Evolutionary conservation across 2,113 vertebrate species (phyloP).

Genomic region (Corynorhinus townsendii): DNA sequence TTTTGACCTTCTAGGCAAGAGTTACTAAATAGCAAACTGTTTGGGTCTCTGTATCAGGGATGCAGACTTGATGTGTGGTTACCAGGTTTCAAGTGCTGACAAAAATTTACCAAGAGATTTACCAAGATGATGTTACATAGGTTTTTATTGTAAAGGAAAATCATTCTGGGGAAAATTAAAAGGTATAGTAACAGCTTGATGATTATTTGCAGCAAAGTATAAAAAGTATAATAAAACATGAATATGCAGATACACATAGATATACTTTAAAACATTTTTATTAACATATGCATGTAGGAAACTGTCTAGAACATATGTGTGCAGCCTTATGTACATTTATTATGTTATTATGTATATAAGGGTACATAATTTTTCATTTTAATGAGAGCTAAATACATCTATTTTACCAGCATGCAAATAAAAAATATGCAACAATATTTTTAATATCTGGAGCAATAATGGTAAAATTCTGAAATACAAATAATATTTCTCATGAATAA

Average conservation of each 20-base stretch:
- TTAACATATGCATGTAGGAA: not conserved
- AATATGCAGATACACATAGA: not conserved
- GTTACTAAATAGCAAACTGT: not conserved
- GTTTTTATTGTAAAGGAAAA: slow-evolving; percentile 32
- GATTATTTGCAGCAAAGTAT: not conserved
- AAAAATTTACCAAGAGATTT: not conserved
- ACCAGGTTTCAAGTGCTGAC: not conserved
- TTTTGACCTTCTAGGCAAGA: not conserved
- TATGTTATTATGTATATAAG: not conserved
- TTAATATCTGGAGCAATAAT: not conserved
- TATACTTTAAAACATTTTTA: not conserved
- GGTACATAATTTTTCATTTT: not conserved
- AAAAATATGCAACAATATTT: not conserved
- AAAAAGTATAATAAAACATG: not conserved
- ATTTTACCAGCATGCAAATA: not conserved
- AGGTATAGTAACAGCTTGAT: not conserved
- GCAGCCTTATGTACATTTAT: not conserved
- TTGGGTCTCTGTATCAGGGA: not conserved
- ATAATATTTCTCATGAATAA: not conserved
- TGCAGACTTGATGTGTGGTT: not conserved
- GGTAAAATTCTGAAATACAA: slow-evolving; percentile 4
- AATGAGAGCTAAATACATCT: not conserved
- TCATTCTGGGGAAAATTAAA: not conserved
- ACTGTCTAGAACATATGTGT: not conserved
- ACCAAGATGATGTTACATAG: not conserved